Conservation (phyloP, 1,140 invertebrate genomes). For the Globodera ellingtonae region DNA sequence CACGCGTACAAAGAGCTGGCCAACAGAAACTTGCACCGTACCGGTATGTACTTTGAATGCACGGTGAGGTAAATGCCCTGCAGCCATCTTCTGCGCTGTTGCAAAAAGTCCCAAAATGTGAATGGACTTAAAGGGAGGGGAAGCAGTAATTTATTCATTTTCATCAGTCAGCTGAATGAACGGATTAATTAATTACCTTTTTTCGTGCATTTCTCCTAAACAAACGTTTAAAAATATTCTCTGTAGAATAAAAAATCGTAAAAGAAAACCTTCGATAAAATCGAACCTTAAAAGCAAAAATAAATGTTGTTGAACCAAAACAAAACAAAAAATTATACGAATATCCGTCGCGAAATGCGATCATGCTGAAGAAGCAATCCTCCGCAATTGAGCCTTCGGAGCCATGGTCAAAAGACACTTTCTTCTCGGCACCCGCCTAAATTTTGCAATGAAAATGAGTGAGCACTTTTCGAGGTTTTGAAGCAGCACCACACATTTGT, state of each 20-base stretch:
- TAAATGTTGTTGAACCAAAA: neutral
- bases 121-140: slow-evolving; percentile 74
- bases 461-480: neutral
- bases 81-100: slow-evolving; percentile 93
- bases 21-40: slow-evolving; percentile 72
- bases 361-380: slow-evolving; percentile 94
- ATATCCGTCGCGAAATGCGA: slow-evolving; percentile 70
- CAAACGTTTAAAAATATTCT: slow-evolving; percentile 9
- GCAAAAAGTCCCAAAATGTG: slow-evolving; percentile 87
- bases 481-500: slow-evolving; percentile 67
- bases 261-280: slow-evolving; percentile 78
- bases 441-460: slow-evolving; percentile 7
- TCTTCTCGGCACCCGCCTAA: slow-evolving; percentile 81
- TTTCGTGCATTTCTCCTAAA: slow-evolving; percentile 86
- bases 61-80: slow-evolving; percentile 92
- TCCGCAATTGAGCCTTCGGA: slow-evolving; percentile 93
- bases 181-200: slow-evolving; percentile 68
- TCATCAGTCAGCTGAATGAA: too few relatives aligned
- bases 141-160: neutral
- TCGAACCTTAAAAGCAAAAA: slow-evolving; percentile 71
- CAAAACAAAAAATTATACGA: slow-evolving; percentile 59
- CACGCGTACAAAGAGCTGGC: slow-evolving; percentile 89
- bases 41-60: slow-evolving; percentile 82
- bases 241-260: slow-evolving; percentile 20
- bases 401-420: slow-evolving; percentile 91